phyloP scores from a whole-genome alignment of 1,140 invertebrate species.

The Monomorium pharaonis region DNA sequence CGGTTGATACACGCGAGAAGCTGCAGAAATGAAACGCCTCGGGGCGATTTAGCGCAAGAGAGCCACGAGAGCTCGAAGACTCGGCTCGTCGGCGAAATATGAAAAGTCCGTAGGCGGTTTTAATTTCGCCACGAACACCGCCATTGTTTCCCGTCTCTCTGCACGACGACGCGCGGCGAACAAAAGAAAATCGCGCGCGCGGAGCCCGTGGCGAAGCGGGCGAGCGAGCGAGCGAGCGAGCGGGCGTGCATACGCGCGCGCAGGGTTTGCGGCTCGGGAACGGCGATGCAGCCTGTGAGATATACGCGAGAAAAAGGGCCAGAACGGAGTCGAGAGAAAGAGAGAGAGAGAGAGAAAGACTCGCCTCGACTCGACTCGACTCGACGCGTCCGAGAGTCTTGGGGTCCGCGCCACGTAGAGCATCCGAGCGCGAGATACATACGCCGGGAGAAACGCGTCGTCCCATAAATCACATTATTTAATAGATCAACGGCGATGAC shows the following conservation, averaged over 20 bases:
- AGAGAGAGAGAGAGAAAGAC: background rate
- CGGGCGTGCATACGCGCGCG: slow-evolving; percentile 17
- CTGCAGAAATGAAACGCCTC: slow-evolving; percentile 83
- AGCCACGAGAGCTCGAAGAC: slow-evolving; percentile 61
- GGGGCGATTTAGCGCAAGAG: slow-evolving; percentile 69
- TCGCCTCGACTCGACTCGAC: background rate
- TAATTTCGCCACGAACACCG: slow-evolving; percentile 85
- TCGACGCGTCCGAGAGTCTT: background rate
- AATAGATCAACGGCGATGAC: slow-evolving; percentile 57
- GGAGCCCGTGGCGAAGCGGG: slow-evolving; percentile 10
- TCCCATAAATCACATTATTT: slow-evolving; percentile 56
- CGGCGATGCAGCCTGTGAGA: slow-evolving; percentile 23
- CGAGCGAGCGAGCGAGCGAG: background rate
- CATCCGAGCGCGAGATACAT: slow-evolving; percentile 36
- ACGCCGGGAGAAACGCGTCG: background rate
- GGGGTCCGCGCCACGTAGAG: background rate
- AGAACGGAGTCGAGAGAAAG: no score
- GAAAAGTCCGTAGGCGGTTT: slow-evolving; percentile 84
- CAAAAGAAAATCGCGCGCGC: slow-evolving; percentile 72
- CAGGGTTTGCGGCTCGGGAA: slow-evolving; percentile 19
- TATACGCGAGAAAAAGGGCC: slow-evolving; percentile 42
- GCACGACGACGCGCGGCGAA: slow-evolving; percentile 71
- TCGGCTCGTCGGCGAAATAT: slow-evolving; percentile 81
- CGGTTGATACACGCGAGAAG: slow-evolving; percentile 54
- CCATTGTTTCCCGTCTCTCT: slow-evolving; percentile 80